Evolutionary conservation across 2,888 invertebrate species (phyloP), one percentile per base, ranked within the genome.

Genomic region (Chloroclysta siterata): DNA sequence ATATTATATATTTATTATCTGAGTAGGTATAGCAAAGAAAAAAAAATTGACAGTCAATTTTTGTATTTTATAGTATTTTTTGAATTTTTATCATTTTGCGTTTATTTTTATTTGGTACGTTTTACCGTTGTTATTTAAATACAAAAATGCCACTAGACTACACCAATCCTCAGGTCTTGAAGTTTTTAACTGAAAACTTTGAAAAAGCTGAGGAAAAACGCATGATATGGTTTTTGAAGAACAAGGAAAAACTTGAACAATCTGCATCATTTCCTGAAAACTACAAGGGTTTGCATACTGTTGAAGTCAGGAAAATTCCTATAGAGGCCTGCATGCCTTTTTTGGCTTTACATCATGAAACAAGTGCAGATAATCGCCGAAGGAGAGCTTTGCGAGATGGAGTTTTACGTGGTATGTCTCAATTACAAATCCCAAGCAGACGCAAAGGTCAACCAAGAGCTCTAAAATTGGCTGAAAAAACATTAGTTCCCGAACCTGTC

Each of bases 171-270:
- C 17, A 44, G 3, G 53, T 64, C 6, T 36, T 75, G 15, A 71
- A 53, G 48, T 75, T 73, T 56, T 47, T 77, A 42, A 69, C 53
- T 15, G 74, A 77, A 53, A 71, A 57, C 44, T 73, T 65, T 57
- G 68, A 68, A 6, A 71, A 69, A 66, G 68, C 70, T 53, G 70
- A 67, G 53, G 65, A 63, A 36, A 58, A 63, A 28, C 71, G 74
- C 7, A 55, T 70, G 36, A 17, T 48, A 29, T 76, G 77, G 77
- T 77, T 77, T 57, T 58, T 58, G 10, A 72, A 67, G 14, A 67
- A 72, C 51, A 44, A 60, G 52, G 56, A 65, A 1, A 58, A 58
- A 63, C 50, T 72, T 15, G 22, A 47, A 36, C 47, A 57, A 44
- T 42, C 50, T 0, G 60, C 63, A 48, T 13, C 47, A n/a, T 58